A percentile compares a stretch with the other conserved stretches of the same genome.
Conservation (phyloP, 2,888 invertebrate genomes). For the Gymnoscelis rufifasciata region DNA sequence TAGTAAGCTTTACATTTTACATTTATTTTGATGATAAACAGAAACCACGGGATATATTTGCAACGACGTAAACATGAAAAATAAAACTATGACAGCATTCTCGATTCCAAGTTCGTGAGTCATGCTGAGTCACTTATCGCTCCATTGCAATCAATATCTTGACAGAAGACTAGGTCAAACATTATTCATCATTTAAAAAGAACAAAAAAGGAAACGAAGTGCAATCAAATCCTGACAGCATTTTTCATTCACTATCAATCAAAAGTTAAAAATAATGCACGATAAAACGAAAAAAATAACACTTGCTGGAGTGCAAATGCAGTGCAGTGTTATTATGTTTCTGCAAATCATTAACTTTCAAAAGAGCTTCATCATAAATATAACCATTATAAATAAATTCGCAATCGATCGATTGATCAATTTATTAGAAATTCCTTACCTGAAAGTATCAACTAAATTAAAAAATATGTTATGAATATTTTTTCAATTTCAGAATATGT, state of each 20-base stretch:
- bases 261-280: constrained; percentile 20
- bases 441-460: too few relatives aligned
- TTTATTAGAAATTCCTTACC: too few relatives aligned
- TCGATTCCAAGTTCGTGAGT: background rate
- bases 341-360: background rate
- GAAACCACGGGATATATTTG: too few relatives aligned
- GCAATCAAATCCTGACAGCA: constrained; percentile 14
- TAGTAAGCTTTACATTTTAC: too few relatives aligned
- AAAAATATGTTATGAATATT: too few relatives aligned
- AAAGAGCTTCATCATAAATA: too few relatives aligned
- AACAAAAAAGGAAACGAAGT: constrained; percentile 1
- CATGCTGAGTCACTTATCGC: constrained; percentile 1
- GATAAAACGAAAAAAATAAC: constrained; percentile 15
- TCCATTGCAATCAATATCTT: constrained; percentile 2
- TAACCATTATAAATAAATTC: too few relatives aligned
- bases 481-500: too few relatives aligned
- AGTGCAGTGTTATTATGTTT: background rate
- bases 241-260: constrained; percentile 23
- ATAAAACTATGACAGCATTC: too few relatives aligned
- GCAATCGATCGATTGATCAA: too few relatives aligned
- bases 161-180: background rate
- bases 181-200: background rate
- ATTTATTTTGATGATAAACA: too few relatives aligned
- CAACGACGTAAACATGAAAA: too few relatives aligned
- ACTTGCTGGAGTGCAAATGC: constrained; percentile 16